phyloP scores from a whole-genome alignment of 2,113 vertebrate genomes.

The Mormyrus lacerda region DNA sequence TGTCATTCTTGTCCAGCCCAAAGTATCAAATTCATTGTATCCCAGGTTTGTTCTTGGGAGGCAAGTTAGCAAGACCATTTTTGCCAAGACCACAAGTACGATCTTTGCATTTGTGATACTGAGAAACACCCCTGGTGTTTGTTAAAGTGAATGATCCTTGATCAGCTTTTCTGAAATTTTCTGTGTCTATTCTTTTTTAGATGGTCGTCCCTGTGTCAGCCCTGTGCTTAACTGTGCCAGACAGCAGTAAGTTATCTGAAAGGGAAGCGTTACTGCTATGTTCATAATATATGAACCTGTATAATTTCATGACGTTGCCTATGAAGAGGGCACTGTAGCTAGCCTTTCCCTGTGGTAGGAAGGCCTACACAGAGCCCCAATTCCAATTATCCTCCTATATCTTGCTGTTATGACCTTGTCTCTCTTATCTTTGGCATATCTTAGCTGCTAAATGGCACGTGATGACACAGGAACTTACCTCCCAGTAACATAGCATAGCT shows the following conservation, averaged over 20 bases:
- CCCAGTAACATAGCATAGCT: not conserved
- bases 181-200: not conserved
- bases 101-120: not conserved
- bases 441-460: not conserved
- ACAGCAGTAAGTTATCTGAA: constrained; percentile 15
- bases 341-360: not conserved
- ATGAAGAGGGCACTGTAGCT: not conserved
- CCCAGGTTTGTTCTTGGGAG: not conserved
- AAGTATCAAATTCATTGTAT: not conserved
- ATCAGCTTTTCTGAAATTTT: not conserved
- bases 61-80: not conserved
- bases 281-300: not conserved
- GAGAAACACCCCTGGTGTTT: not conserved
- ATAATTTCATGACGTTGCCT: not conserved
- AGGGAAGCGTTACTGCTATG: not conserved
- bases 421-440: not conserved
- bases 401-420: not conserved
- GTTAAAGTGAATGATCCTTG: not conserved
- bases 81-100: not conserved
- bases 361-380: not conserved
- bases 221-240: not conserved
- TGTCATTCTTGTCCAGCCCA: not conserved
- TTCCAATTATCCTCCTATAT: not conserved
- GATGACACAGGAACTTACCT: not conserved
- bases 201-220: not conserved